These are phyloP conservation scores for Whitmania pigra DNA, from an alignment of 1,140 invertebrate species.

Conservation along the genomic window DNA sequence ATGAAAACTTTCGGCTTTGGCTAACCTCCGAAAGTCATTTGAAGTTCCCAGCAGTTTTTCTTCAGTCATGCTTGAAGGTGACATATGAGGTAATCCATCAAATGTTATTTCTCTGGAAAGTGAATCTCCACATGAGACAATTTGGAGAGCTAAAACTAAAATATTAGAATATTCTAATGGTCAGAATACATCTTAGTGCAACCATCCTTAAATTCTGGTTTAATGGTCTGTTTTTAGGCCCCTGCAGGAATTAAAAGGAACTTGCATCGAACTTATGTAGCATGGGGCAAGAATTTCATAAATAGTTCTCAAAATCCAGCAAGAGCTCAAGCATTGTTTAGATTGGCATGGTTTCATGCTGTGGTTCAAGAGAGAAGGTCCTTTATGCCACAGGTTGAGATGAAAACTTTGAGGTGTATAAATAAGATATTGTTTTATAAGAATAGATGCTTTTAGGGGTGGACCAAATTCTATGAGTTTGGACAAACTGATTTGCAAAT, in stretches of 20 bases:
- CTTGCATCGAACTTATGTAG: constrained; percentile 49
- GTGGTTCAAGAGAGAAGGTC: constrained; percentile 72
- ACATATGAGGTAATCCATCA: constrained; percentile 60
- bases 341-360: constrained; percentile 69
- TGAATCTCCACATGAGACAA: too few relatives aligned
- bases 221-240: constrained; percentile 39
- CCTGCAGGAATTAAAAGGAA: constrained; percentile 58
- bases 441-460: constrained; percentile 47
- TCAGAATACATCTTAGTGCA: too few relatives aligned
- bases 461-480: constrained; percentile 81
- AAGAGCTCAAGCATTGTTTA: constrained; percentile 50
- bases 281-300: constrained; percentile 48
- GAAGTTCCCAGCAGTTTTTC: constrained; percentile 53
- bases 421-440: neutral
- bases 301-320: constrained; percentile 42
- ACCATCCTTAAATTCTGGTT: too few relatives aligned
- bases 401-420: neutral
- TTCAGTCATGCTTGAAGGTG: constrained; percentile 62
- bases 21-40: constrained; percentile 58
- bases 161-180: too few relatives aligned
- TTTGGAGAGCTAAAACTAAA: too few relatives aligned
- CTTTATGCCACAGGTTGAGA: constrained; percentile 59
- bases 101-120: too few relatives aligned
- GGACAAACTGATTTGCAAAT: constrained; percentile 67
- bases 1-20: constrained; percentile 61